Base-by-base conservation (phyloP, 53 echinoderm and acorn worm species). In the Paelopatides confundens region DNA sequence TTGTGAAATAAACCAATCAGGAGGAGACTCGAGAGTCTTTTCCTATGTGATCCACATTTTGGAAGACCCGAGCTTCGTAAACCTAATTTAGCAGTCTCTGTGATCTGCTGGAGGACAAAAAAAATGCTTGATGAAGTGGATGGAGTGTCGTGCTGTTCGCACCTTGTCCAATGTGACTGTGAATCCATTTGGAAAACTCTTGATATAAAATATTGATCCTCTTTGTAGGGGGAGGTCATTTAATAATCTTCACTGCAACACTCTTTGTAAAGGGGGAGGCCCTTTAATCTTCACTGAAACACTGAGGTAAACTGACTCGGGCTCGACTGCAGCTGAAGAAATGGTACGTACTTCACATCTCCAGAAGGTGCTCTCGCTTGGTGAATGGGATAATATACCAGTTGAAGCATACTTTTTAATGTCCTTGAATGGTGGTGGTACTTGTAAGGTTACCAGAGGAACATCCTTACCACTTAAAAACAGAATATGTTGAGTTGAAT, bases 331-430 rank as follows among this genome's bases (percentile, higher is more conserved):
- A 74, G 38, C 74, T 43, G 40, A 35, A 27, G 74, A 74, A 74
- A 40, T 74, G 74, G 38, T 40, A 74, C 74, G 74, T 74, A 74
- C 39, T 74, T 35, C 74, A 74, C 27, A 40, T 74, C 40, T 58
- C 58, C 58, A 58, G 58, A 18, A 15, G 58, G 58, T 21, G 24
- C 58, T 58, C 6, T 21, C 58, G 2, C n/a, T n/a, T n/a, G n/a
- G n/a, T n/a, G n/a, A n/a, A n/a, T n/a, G n/a, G n/a, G n/a, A n/a
- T n/a, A n/a, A n/a, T n/a, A n/a, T n/a, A n/a, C n/a, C n/a, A n/a
- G n/a, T n/a, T n/a, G n/a, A n/a, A n/a, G n/a, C n/a, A n/a, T n/a
- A n/a, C n/a, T n/a, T n/a, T n/a, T n/a, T n/a, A n/a, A n/a, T n/a
- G n/a, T n/a, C n/a, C n/a, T n/a, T n/a, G n/a, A n/a, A n/a, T n/a